Percentiles rank a stretch among this genome's conserved stretches.
phyloP scores from a whole-genome alignment of 1,140 invertebrate species.

The Drosophila pseudoananassae region DNA sequence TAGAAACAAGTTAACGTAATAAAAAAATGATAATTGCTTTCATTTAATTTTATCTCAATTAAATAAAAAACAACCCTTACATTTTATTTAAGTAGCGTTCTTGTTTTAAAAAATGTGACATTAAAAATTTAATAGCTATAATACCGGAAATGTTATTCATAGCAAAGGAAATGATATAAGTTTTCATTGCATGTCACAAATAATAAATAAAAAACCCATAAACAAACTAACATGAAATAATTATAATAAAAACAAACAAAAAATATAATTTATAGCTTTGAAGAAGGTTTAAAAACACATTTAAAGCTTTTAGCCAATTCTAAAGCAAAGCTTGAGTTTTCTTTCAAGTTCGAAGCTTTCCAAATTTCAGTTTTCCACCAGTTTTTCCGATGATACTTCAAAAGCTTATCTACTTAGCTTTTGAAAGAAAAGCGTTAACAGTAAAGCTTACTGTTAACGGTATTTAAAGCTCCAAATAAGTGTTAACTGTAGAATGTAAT shows the following conservation, averaged over 20 bases:
- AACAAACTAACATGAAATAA: background rate
- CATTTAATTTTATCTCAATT: no score
- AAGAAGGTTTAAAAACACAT: background rate
- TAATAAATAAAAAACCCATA: background rate
- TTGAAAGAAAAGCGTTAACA: background rate
- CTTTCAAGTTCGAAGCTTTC: background rate
- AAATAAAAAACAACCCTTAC: no score
- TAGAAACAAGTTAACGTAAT: no score
- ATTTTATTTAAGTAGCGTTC: no score
- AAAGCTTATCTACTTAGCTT: background rate
- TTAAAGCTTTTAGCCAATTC: background rate
- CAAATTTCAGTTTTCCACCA: background rate
- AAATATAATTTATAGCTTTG: background rate
- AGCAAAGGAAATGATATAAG: background rate
- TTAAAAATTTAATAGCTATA: background rate
- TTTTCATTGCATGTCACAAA: constrained; percentile 15
- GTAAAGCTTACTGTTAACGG: constrained; percentile 3
- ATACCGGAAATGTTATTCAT: constrained; percentile 19
- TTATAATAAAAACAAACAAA: background rate
- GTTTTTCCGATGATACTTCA: background rate
- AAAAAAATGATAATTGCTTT: no score
- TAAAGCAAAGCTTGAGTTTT: background rate
- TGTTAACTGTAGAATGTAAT: constrained; percentile 4
- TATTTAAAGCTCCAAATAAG: background rate
- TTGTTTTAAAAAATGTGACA: no score